Conservation (phyloP, 2,113 vertebrate genomes). For the Platysteira castanea region DNA sequence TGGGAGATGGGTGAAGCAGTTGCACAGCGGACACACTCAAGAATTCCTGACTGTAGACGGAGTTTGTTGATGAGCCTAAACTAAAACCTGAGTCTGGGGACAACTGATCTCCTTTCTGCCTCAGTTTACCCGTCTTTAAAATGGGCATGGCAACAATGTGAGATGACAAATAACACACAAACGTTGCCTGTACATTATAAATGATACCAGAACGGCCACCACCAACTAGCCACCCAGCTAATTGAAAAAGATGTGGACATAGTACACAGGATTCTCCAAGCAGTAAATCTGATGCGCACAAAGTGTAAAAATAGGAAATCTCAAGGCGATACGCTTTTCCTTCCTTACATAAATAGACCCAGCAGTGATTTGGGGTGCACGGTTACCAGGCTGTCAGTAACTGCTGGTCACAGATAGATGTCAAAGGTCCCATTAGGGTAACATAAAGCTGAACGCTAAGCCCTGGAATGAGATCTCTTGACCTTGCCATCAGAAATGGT, state of each 20-base stretch:
- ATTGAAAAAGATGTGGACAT: neutral
- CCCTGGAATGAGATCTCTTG: neutral
- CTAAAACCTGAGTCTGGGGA: neutral
- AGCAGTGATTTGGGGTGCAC: neutral
- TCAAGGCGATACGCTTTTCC: neutral
- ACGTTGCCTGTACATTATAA: neutral
- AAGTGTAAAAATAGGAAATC: constrained; percentile 39
- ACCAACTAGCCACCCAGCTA: neutral
- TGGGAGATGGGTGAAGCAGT: rapidly evolving
- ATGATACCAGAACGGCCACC: neutral
- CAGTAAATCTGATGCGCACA: neutral
- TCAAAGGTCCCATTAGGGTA: neutral
- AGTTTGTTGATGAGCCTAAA: neutral
- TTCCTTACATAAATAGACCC: constrained; percentile 2
- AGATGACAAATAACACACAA: neutral
- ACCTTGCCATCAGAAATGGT: neutral
- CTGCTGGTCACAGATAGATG: neutral
- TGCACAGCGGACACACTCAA: rapidly evolving
- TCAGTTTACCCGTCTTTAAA: neutral
- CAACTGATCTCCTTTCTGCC: neutral
- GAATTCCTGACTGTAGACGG: neutral
- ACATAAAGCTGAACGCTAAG: neutral
- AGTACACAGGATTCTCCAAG: neutral
- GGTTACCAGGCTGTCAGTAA: neutral
- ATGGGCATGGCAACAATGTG: rapidly evolving